Base-by-base conservation (phyloP, 2,113 vertebrate species). In the Spea bombifrons region DNA sequence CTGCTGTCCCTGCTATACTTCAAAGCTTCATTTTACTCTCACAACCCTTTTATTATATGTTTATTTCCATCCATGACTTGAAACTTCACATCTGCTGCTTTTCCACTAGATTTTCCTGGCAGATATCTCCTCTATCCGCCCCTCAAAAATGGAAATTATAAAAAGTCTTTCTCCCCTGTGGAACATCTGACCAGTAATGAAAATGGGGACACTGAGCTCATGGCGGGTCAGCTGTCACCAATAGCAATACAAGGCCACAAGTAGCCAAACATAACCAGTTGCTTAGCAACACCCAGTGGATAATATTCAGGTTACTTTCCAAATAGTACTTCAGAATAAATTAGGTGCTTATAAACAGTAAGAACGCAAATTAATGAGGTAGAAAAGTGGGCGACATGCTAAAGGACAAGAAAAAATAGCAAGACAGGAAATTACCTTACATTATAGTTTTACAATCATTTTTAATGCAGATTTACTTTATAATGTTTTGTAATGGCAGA, bases 41-140 rank as follows among this genome's bases (percentile, higher is more conserved):
- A 30, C 30, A 30, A 30, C 30, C 30, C 30, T 30, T 30, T 30
- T 30, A 30, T 30, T 30, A 30, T 1, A 30, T 30, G 30, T 30
- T 30, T 30, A 30, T 30, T 30, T 30, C 30, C 30, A 30, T 30
- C 30, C 30, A 30, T 30, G 8, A 16, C 7, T 17, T 17, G n/a
- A 64, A 64, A 64, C 61, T 64, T 64, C 4, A 64, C 5, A 64
- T 16, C 13, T 64, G 13, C 15, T 64, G 61, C 61, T 64, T 64
- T 30, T 64, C 61, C 61, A 5, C 61, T 64, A 9, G 5, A 17
- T 66, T 66, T 76, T 76, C 44, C 75, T 76, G 75, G 52, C 66
- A 48, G 66, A 15, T 47, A 30, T 76, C 47, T 47, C 66, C 65
- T 46, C 10, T 43, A 66, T 16, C 46, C 44, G 52, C 65, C 45